A percentile compares a stretch with the other conserved stretches of the same genome.
phyloP scores from a whole-genome alignment of 2,888 invertebrate species.

The Cantharis lateralis region DNA sequence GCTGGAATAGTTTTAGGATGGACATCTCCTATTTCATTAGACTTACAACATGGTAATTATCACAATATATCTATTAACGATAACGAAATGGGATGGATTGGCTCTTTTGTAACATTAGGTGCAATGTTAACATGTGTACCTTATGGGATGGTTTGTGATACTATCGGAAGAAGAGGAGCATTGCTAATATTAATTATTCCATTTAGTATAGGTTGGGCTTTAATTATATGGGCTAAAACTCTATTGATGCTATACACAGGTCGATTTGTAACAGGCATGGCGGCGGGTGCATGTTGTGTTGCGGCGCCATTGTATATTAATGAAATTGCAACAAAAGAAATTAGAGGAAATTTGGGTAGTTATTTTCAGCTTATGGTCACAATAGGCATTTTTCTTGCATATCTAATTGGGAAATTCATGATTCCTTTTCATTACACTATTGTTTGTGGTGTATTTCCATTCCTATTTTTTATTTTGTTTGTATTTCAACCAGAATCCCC shows the following conservation, averaged over 20 bases:
- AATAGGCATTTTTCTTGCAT: conserved; percentile 81
- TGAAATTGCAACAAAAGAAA: conserved; percentile 83
- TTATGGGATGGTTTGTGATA: conserved; percentile 69
- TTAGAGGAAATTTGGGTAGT: conserved; percentile 83
- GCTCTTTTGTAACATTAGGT: conserved; percentile 73
- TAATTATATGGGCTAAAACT: conserved; percentile 71
- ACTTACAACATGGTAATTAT: conserved; percentile 59
- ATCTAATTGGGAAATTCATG: conserved; percentile 56
- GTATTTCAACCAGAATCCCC: conserved; percentile 90
- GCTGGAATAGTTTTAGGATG: conserved; percentile 78
- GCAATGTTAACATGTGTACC: conserved; percentile 75
- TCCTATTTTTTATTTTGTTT: conserved; percentile 72
- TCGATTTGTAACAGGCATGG: conserved; percentile 72
- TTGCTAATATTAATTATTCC: conserved; percentile 69
- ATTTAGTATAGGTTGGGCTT: conserved; percentile 73
- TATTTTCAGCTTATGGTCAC: conserved; percentile 88
- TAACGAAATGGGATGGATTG: conserved; percentile 72
- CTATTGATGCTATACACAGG: conserved; percentile 68
- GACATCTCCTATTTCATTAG: conserved; percentile 72
- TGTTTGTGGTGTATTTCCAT: conserved; percentile 68
- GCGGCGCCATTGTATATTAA: conserved; percentile 83
- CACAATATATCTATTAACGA: conserved; percentile 57
- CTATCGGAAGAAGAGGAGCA: conserved; percentile 72
- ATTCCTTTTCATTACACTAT: conserved; percentile 65
- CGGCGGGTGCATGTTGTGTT: conserved; percentile 81